Evolutionary conservation across 2,888 invertebrate species (phyloP), one percentile per base, ranked within the genome.

Genomic region (Cordilura impudica): DNA sequence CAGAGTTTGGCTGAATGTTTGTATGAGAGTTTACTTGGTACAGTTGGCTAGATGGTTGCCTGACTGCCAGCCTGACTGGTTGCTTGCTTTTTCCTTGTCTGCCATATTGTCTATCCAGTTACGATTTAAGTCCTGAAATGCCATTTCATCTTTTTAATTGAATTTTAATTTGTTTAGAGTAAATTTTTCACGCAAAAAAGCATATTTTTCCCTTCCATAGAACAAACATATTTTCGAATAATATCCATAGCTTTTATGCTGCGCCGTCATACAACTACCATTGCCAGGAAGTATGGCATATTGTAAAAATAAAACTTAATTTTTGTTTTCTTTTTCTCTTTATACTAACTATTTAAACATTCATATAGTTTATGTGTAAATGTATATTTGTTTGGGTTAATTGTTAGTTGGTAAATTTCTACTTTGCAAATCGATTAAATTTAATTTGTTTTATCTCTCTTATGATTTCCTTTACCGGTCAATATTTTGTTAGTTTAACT

Each of bases 131-230:
- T 78, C 79, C 70, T 84, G 84, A 86, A 87, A 85, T 86, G 87
- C 81, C 86, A 86, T 87, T 87, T 87, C 87, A 87, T 87, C 86
- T 86, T 87, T 87, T 87, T 87, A 87, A 87, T 87, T 87, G 87
- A 87, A 87, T 87, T 87, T 86, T 87, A 87, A 87, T 87, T 87
- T 87, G 87, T 86, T 87, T 85, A 85, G 87, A 86, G 85, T 84
- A 85, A 87, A 86, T 84, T 86, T 85, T 81, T 76, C 71, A 79
- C 74, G 73, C 75, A 72, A 51, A 72, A 66, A 65, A 78, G 45
- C 76, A 81, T 76, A 74, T 77, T 66, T 81, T 63, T 73, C 63
- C 67, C 72, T 71, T 43, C 58, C 49, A 54, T 51, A 67, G 47
- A 29, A 66, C 63, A 71, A 72, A 72, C 63, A 80, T 74, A 80